A percentile compares a stretch with the other conserved stretches of the same genome.
Evolutionary conservation across 2,113 vertebrate species (phyloP).

Genomic region (Caracal caracal): DNA sequence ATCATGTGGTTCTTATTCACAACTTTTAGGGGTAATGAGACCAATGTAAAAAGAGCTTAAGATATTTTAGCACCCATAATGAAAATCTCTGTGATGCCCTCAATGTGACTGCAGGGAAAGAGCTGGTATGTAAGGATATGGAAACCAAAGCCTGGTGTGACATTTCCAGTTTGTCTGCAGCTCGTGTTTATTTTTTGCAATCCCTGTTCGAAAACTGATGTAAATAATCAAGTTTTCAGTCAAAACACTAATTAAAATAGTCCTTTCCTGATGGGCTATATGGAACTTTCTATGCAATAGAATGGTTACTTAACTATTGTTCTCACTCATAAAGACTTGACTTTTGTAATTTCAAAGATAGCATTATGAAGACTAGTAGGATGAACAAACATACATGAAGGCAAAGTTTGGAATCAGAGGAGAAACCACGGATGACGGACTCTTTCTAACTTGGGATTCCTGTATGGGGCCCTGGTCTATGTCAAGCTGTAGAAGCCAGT

Average conservation of each 20-base stretch:
- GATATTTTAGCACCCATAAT: background rate
- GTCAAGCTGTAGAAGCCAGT: background rate
- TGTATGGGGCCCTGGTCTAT: background rate
- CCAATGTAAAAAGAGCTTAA: background rate
- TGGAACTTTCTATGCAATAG: background rate
- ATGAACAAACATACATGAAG: background rate
- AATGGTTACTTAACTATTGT: background rate
- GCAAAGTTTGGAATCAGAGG: background rate
- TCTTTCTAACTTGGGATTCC: background rate
- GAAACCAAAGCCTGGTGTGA: no score
- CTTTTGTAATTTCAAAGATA: background rate
- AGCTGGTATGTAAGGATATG: rapidly evolving
- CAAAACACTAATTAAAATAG: background rate
- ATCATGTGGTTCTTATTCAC: background rate
- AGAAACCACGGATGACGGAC: background rate
- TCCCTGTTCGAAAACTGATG: background rate
- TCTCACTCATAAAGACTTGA: background rate
- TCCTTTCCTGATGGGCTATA: background rate
- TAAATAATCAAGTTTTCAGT: slow-evolving; percentile 3
- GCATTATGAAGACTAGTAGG: background rate
- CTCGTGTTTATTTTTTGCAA: background rate
- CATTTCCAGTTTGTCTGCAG: background rate
- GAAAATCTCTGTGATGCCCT: background rate
- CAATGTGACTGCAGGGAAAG: background rate
- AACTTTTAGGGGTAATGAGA: background rate